Conservation (phyloP, 2,888 invertebrate genomes). For the Andricus quercusramuli region DNA sequence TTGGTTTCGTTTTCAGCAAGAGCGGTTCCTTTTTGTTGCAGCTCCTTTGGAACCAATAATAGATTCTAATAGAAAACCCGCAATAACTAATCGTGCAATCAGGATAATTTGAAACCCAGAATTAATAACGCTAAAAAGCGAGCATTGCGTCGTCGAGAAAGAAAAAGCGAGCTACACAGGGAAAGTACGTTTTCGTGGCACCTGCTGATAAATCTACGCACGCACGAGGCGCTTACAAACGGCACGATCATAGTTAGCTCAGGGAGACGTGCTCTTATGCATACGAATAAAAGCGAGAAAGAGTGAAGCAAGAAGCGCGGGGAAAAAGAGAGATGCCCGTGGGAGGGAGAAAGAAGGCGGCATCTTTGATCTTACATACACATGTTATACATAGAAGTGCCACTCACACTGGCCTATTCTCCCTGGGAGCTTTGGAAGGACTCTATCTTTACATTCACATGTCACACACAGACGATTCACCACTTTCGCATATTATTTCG, state of each 20-base stretch:
- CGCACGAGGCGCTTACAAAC: constrained; percentile 46
- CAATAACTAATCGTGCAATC: neutral
- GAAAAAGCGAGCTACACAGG: neutral
- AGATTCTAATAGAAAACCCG: too few relatives aligned
- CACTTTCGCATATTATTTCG: neutral
- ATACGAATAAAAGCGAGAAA: constrained; percentile 36
- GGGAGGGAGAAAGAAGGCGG: constrained; percentile 54
- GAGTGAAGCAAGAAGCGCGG: constrained; percentile 44
- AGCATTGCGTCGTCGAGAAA: neutral
- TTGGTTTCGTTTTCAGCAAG: too few relatives aligned
- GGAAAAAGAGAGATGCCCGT: constrained; percentile 59
- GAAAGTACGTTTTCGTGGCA: constrained; percentile 50
- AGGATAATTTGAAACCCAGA: constrained; percentile 25
- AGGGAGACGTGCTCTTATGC: constrained; percentile 36
- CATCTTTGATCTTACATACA: constrained; percentile 71
- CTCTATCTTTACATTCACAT: constrained; percentile 53
- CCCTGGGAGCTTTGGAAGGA: constrained; percentile 60
- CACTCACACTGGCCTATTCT: constrained; percentile 47
- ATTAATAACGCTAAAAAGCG: constrained; percentile 29
- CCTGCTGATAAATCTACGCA: constrained; percentile 55
- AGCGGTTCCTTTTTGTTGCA: too few relatives aligned
- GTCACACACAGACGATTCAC: neutral
- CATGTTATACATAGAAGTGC: constrained; percentile 49
- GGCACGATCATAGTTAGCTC: constrained; percentile 33
- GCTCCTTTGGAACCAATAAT: too few relatives aligned